Evolutionary conservation across 2,888 invertebrate species (phyloP).

Genomic region (Atethmia centrago): DNA sequence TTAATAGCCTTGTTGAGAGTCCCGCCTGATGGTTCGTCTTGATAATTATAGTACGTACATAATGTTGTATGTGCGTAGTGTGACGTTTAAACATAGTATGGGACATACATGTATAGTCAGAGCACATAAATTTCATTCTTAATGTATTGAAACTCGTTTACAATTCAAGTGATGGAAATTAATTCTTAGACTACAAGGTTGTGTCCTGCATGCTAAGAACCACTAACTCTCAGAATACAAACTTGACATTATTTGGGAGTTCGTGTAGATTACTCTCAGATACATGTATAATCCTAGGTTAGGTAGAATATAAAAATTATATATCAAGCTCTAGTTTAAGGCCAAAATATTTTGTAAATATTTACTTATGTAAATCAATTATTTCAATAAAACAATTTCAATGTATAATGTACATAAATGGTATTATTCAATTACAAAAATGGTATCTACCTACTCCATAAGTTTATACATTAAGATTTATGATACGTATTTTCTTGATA

Average conservation of each 20-base stretch:
- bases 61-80: constrained; percentile 18
- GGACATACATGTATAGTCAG: background rate
- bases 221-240: background rate
- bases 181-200: background rate
- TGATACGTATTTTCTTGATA: background rate
- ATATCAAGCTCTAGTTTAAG: too few relatives aligned
- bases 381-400: too few relatives aligned
- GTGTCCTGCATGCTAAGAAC: background rate
- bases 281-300: too few relatives aligned
- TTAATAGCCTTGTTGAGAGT: constrained; percentile 67
- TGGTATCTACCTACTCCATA: background rate
- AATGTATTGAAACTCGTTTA: background rate
- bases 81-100: constrained; percentile 12
- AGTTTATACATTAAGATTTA: background rate
- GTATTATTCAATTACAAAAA: too few relatives aligned
- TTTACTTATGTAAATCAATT: too few relatives aligned
- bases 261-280: too few relatives aligned
- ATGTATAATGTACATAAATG: too few relatives aligned
- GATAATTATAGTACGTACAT: constrained; percentile 63
- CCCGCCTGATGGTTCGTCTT: constrained; percentile 59
- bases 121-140: background rate
- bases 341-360: too few relatives aligned
- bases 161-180: background rate
- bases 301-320: too few relatives aligned
- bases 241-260: background rate